Evolutionary conservation across 2,797 vertebrate genomes (phyloP).

Genomic region (Podargus strigoides): DNA sequence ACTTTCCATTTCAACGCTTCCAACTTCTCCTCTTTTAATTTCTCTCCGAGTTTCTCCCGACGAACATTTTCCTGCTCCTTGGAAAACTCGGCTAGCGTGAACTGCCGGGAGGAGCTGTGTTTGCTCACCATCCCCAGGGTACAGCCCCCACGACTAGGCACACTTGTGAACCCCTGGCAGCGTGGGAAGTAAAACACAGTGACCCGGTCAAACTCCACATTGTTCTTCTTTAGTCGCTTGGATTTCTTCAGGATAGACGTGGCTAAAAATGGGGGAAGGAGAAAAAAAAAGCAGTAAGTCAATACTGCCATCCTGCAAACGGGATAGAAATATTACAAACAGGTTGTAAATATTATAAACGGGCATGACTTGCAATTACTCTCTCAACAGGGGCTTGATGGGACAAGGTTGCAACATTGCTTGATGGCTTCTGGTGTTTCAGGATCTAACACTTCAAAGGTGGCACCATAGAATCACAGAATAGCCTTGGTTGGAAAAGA

Average conservation of each 20-base stretch:
- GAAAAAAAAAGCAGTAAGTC: background rate
- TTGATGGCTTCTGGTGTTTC: background rate
- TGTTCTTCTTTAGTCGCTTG: constrained; percentile 81
- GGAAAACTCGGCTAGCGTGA: constrained; percentile 88
- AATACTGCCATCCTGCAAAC: background rate
- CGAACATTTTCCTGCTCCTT: constrained; percentile 84
- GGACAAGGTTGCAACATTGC: background rate
- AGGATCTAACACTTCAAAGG: background rate
- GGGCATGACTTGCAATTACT: background rate
- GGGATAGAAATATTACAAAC: background rate
- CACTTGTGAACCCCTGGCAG: constrained; percentile 97
- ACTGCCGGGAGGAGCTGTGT: constrained; percentile 82
- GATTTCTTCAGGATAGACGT: constrained; percentile 91
- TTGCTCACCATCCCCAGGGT: constrained; percentile 91
- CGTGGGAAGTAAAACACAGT: constrained; percentile 95
- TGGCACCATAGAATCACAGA: too few relatives aligned
- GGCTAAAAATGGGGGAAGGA: constrained; percentile 66
- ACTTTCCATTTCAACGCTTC: constrained; percentile 87
- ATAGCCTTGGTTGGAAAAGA: too few relatives aligned
- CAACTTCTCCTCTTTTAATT: constrained; percentile 89
- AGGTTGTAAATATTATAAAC: background rate
- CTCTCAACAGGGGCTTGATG: background rate
- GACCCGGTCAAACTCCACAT: constrained; percentile 89
- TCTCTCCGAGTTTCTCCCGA: constrained; percentile 83
- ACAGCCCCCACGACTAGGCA: constrained; percentile 93